Conservation (phyloP, 2,888 invertebrate species). For the Helicoverpa assulta region DNA sequence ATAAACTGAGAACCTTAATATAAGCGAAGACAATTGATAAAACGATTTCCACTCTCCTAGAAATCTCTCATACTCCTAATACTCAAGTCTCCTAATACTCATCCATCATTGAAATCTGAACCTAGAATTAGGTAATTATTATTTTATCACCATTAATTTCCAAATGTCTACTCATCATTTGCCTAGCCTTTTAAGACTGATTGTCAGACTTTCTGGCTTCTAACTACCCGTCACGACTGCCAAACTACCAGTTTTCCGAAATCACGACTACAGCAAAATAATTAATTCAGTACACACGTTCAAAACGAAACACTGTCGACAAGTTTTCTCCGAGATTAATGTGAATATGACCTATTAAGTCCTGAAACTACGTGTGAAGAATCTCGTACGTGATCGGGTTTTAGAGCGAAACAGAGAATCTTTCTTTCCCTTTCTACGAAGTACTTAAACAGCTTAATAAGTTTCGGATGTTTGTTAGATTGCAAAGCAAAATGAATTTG, state of each 20-base stretch:
- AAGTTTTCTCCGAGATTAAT: conserved; percentile 55
- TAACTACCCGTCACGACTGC: too few species aligned
- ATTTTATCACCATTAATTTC: too few species aligned
- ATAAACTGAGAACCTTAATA: too few species aligned
- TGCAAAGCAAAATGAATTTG: conserved; percentile 64
- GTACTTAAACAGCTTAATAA: conserved; percentile 66
- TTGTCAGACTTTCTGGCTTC: too few species aligned
- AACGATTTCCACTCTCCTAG: too few species aligned
- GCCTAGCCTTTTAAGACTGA: too few species aligned
- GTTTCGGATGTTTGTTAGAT: conserved; percentile 66
- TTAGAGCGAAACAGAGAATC: conserved; percentile 28
- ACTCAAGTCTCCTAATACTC: too few species aligned
- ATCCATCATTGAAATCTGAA: too few species aligned
- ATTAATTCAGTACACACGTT: conserved; percentile 52
- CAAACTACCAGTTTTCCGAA: neutral
- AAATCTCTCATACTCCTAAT: too few species aligned
- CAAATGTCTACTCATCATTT: too few species aligned
- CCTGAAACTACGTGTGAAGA: conserved; percentile 63
- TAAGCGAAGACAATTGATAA: too few species aligned
- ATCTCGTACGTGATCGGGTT: conserved; percentile 54
- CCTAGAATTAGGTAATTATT: too few species aligned
- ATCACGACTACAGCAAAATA: conserved; percentile 1
- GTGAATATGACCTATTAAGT: conserved; percentile 67
- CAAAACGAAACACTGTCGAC: conserved; percentile 42
- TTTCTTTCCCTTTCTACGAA: conserved; percentile 38